A percentile compares a stretch with the other conserved stretches of the same genome.
Conservation (phyloP, 1,140 invertebrate genomes). For the Cyclargus thomasi region DNA sequence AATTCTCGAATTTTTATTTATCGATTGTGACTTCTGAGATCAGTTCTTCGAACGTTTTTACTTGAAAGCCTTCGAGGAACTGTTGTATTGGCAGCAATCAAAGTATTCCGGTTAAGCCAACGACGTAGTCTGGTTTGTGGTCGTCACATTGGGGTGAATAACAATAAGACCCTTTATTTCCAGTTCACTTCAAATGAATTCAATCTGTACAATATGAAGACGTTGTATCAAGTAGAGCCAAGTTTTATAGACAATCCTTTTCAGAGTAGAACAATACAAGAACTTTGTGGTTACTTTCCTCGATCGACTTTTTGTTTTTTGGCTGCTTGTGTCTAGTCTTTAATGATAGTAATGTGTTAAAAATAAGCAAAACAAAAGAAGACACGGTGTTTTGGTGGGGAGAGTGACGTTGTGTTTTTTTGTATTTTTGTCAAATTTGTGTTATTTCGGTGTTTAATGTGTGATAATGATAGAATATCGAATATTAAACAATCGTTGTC, state of each 20-base stretch:
- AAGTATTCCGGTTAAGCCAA: constrained; percentile 40
- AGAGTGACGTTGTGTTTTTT: too few relatives aligned
- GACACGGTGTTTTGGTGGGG: too few relatives aligned
- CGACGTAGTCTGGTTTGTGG: constrained; percentile 46
- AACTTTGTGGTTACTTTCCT: constrained; percentile 20
- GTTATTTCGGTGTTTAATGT: too few relatives aligned
- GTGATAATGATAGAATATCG: too few relatives aligned
- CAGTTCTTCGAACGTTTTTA: too few relatives aligned
- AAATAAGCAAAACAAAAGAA: too few relatives aligned
- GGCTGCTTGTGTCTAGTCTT: not conserved
- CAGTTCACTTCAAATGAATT: constrained; percentile 53
- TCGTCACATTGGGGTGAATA: constrained; percentile 62
- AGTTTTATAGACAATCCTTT: constrained; percentile 40
- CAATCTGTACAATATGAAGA: constrained; percentile 62
- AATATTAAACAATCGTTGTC: too few relatives aligned
- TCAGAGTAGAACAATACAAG: constrained; percentile 23
- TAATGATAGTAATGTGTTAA: too few relatives aligned
- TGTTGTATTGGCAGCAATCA: constrained; percentile 40
- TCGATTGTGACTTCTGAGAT: too few relatives aligned
- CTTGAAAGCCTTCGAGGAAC: not conserved
- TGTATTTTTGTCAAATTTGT: too few relatives aligned
- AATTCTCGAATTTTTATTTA: too few relatives aligned
- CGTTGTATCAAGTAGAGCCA: constrained; percentile 40
- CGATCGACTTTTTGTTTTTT: not conserved
- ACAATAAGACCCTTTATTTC: constrained; percentile 68